Conservation (phyloP, 2,888 invertebrate genomes). For the Stenoptilia bipunctidactyla region DNA sequence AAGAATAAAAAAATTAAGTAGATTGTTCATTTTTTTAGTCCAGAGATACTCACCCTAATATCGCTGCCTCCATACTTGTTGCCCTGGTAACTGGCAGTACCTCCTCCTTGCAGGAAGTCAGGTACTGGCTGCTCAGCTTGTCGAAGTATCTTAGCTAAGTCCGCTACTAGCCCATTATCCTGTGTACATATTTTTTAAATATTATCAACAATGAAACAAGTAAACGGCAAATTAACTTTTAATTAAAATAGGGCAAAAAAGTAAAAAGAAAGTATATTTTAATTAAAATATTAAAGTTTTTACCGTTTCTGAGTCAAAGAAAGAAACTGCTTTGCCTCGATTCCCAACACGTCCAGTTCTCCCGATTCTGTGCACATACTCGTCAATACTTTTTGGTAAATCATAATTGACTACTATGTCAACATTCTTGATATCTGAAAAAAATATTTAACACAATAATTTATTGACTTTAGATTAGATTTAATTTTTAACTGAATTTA, state of each 20-base stretch:
- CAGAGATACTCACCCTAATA: conserved; percentile 74
- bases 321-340: conserved; percentile 87
- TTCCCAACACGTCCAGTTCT: conserved; percentile 95
- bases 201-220: background rate
- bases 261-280: too few species aligned
- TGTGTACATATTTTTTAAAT: conserved; percentile 14
- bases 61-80: conserved; percentile 80
- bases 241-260: too few species aligned
- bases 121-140: conserved; percentile 87
- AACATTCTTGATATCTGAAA: conserved; percentile 85
- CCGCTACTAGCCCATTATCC: conserved; percentile 73
- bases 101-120: conserved; percentile 74
- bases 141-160: conserved; percentile 79
- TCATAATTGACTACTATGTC: conserved; percentile 94
- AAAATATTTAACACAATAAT: too few species aligned
- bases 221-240: too few species aligned
- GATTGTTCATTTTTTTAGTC: too few species aligned
- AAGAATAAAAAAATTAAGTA: too few species aligned
- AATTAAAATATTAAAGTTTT: conserved; percentile 5
- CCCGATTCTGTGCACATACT: conserved; percentile 96
- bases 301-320: conserved; percentile 76
- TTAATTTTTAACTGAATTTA: too few species aligned
- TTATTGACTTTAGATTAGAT: too few species aligned
- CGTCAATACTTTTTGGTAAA: conserved; percentile 89
- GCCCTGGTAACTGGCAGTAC: conserved; percentile 56